phyloP scores from a whole-genome alignment of 2,113 vertebrate species.

The Xiphophorus maculatus region DNA sequence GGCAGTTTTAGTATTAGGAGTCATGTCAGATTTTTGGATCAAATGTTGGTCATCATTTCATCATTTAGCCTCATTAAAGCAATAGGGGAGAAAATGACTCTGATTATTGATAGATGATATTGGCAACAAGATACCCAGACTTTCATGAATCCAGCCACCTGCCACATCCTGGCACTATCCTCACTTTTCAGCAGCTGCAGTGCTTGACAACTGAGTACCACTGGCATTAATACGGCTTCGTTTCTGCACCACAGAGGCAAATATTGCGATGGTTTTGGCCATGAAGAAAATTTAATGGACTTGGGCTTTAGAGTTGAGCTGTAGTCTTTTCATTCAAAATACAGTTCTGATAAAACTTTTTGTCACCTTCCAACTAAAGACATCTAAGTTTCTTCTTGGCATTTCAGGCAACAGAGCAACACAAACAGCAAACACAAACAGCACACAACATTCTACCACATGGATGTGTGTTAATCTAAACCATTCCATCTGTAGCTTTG shows the following conservation, averaged over 20 bases:
- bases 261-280: background rate
- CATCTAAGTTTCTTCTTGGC: too few species aligned
- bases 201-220: background rate
- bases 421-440: too few species aligned
- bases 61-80: conserved; percentile 7
- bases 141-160: conserved; percentile 16
- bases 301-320: background rate
- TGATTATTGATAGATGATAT: conserved; percentile 10
- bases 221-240: background rate
- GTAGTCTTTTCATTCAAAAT: too few species aligned
- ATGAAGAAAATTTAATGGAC: background rate
- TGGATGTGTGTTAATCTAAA: too few species aligned
- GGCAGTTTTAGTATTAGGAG: background rate
- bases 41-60: conserved; percentile 4
- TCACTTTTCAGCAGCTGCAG: conserved; percentile 14
- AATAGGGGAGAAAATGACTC: background rate
- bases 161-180: conserved; percentile 9
- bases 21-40: background rate
- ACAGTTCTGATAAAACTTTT: too few species aligned
- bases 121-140: conserved; percentile 9
- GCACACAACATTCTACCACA: too few species aligned
- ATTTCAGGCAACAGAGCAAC: too few species aligned
- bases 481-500: background rate
- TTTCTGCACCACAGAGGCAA: background rate
- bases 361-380: too few species aligned